Evolutionary conservation across 2,797 vertebrate genomes (phyloP).

Genomic region (Sebastes steindachneri): DNA sequence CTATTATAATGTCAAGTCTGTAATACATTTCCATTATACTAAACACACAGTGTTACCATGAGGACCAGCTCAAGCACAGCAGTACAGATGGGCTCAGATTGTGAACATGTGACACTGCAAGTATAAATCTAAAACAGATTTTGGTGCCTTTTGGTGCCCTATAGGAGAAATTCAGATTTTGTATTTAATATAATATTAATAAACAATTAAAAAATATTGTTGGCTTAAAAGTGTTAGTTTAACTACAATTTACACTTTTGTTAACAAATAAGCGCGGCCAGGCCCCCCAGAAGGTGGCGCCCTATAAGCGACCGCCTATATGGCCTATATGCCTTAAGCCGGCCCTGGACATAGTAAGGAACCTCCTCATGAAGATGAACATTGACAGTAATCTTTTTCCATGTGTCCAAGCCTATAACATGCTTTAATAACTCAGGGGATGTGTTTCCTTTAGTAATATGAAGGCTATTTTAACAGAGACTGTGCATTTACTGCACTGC

Average conservation of each 20-base stretch:
- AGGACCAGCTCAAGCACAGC: constrained; percentile 29
- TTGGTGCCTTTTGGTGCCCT: too few relatives aligned
- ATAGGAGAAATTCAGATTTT: too few relatives aligned
- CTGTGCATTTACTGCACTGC: not conserved
- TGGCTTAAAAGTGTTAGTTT: too few relatives aligned
- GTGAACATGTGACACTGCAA: not conserved
- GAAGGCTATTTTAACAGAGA: not conserved
- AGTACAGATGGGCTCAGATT: not conserved
- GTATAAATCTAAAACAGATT: not conserved
- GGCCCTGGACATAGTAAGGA: too few relatives aligned
- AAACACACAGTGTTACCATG: constrained; percentile 72
- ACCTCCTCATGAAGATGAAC: not conserved
- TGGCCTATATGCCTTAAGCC: too few relatives aligned
- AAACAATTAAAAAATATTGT: too few relatives aligned
- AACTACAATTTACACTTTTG: too few relatives aligned
- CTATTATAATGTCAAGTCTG: constrained; percentile 60
- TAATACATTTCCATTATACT: constrained; percentile 59
- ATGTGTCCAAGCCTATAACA: not conserved
- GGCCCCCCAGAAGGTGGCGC: too few relatives aligned
- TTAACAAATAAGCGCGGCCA: too few relatives aligned
- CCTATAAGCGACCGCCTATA: too few relatives aligned
- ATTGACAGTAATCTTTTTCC: not conserved
- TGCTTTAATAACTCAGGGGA: not conserved
- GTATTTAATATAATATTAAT: too few relatives aligned
- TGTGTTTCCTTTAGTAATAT: not conserved